Evolutionary conservation across 2,888 invertebrate species (phyloP).

Genomic region (Aspidiotus rigidus): DNA sequence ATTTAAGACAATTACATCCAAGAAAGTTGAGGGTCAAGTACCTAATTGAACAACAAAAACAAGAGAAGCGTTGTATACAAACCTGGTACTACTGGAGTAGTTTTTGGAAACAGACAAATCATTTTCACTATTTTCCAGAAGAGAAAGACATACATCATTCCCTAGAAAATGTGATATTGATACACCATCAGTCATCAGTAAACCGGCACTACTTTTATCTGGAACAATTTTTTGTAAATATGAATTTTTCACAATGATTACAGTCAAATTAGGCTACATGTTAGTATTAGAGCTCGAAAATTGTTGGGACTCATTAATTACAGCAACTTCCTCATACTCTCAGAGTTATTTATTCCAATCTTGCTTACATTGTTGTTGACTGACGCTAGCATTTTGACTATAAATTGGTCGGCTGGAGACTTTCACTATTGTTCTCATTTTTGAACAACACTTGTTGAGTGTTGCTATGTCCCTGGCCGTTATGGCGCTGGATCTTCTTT

Average conservation of each 20-base stretch:
- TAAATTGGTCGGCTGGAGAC: constrained; percentile 44
- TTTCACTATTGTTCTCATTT: constrained; percentile 57
- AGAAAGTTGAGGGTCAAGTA: too few species aligned
- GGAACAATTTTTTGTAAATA: constrained; percentile 15
- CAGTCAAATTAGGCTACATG: too few species aligned
- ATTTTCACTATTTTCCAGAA: background rate
- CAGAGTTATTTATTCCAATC: background rate
- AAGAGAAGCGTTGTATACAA: too few species aligned
- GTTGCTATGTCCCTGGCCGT: constrained; percentile 39
- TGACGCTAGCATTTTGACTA: constrained; percentile 38
- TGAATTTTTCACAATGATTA: too few species aligned
- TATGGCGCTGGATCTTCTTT: constrained; percentile 23
- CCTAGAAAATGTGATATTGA: constrained; percentile 19
- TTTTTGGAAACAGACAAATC: too few species aligned
- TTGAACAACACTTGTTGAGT: constrained; percentile 51
- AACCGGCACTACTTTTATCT: constrained; percentile 47
- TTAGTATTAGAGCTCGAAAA: background rate
- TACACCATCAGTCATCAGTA: constrained; percentile 48
- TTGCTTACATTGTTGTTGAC: constrained; percentile 40
- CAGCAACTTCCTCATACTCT: background rate
- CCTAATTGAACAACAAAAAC: too few species aligned
- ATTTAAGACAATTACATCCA: too few species aligned
- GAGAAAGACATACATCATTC: constrained; percentile 18
- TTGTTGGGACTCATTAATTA: background rate
- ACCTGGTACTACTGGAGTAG: too few species aligned